Base-by-base conservation (phyloP, 2,888 invertebrate genomes). In the Idaea straminata region DNA sequence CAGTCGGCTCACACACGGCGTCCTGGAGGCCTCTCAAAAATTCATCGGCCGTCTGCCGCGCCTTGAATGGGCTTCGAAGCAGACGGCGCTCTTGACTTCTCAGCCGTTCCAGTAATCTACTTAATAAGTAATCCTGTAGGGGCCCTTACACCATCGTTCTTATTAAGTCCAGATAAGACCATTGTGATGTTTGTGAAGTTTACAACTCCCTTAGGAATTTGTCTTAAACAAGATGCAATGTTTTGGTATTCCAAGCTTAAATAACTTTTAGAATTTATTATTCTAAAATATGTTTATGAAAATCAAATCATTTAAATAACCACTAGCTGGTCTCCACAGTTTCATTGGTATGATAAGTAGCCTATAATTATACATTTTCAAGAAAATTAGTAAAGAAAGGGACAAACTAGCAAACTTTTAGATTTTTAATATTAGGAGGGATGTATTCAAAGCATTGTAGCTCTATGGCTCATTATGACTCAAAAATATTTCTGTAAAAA, bases 11-110 rank as follows among this genome's bases (percentile, higher is more conserved):
- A 83, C 82, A 86, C 83, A 84, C 84, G 66, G 74, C 84, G 85
- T 82, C 85, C 85, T 84, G 82, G 78, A 88, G 89, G 82, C 88
- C 91, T 86, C 91, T 92, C 90, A 91, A 92, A 91, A 91, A 92
- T 92, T 91, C 92, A 92, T 90, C 91, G 89, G 86, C 89, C 88
- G 91, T 91, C 92, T 90, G 87, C 85, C 76, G 75, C 85, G 75
- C 77, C 80, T 77, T 77, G 88, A 85, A 90, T 89, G 87, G 78
- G 84, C 81, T 85, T 83, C 80, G 75, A 83, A 81, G 80, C 81
- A 77, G 83, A 80, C 79, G 80, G 77, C 72, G 74, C 68, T 73
- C 78, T 75, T 75, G 82, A 78, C 82, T 83, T 79, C 81, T 79
- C 72, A 77, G 73, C 74, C 72, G 74, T 72, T 77, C 72, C 72